Evolutionary conservation across 2,888 invertebrate genomes (phyloP), one percentile per base, ranked within the genome.

Genomic region (Linnaemya tessellans): DNA sequence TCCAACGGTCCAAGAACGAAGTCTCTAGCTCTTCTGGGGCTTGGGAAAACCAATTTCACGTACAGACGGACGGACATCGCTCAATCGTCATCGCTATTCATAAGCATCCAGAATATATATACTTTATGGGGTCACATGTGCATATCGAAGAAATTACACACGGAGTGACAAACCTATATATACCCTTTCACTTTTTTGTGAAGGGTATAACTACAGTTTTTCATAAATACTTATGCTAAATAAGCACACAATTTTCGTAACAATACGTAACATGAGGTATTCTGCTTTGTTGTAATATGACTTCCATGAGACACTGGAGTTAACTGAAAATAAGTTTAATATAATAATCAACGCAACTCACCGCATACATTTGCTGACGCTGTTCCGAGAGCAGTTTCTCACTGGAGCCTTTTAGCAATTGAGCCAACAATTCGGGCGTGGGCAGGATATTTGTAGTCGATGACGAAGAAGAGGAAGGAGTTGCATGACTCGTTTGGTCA

Each of bases 371-470:
- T 89, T 92, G 90, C 81, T 92, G 90, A 0, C 92, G 90, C 90
- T 93, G 90, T 87, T 94, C 94, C 84, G 95, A 94, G 18, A 96
- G 95, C 78, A 96, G 93, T 87, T 96, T 95, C 91, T 97, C 97
- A 54, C 97, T 97, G 89, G 96, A 96, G 77, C 96, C 97, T 87
- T 96, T 94, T 64, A 97, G 94, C 84, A 97, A 93, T 91, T 96
- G 96, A 60, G 96, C 96, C 84, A 97, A 93, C 84, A 97, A 93
- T 90, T 96, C 96, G 18, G 94, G 94, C 84, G 94, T 94, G 13
- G 95, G 91, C 81, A 90, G 88, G 54, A 90, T 87, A 79, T 88
- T 88, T 11, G 88, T 84, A 56, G 87, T 83, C 79, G 84, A 84
- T 8, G 87, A 65, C 43, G 88, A 65, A 83, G 30, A 30, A 30